Evolutionary conservation across 2,113 vertebrate genomes (phyloP).

Genomic region (Phalacrocorax carbo): DNA sequence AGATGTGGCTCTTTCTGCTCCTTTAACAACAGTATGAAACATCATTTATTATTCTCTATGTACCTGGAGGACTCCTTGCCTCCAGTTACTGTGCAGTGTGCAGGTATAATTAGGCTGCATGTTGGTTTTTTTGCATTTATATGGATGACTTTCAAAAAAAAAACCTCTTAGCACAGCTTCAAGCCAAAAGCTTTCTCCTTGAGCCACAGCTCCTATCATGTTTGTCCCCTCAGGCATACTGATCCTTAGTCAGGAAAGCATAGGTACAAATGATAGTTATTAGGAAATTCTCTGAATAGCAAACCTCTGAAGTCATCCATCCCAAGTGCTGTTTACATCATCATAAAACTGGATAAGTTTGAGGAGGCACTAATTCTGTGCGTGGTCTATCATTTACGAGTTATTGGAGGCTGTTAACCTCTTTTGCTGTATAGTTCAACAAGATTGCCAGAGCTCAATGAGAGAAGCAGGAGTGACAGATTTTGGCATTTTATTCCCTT

Average conservation of each 20-base stretch:
- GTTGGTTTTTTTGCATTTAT: not conserved
- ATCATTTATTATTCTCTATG: not conserved
- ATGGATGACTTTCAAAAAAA: constrained; percentile 1
- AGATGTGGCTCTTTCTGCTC: not conserved
- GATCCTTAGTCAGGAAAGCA: not conserved
- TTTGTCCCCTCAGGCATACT: not conserved
- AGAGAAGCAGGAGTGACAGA: not conserved
- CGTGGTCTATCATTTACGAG: not conserved
- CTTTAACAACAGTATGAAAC: not conserved
- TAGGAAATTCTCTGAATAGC: constrained; percentile 36
- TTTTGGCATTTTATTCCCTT: not conserved
- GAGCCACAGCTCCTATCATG: not conserved
- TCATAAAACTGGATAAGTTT: not conserved
- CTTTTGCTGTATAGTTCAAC: not conserved
- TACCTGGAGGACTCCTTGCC: not conserved
- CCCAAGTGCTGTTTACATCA: not conserved
- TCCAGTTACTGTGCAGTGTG: not conserved
- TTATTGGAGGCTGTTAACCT: not conserved
- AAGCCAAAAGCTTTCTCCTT: constrained; percentile 24
- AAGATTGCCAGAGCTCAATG: not conserved
- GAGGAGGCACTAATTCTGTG: not conserved
- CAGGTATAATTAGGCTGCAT: not conserved
- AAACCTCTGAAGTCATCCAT: constrained; percentile 30
- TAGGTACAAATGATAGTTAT: not conserved
- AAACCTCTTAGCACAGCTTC: not conserved